A percentile compares a stretch with the other conserved stretches of the same genome.
These are phyloP conservation scores for Macrostomum cliftonense DNA, from an alignment of 2,888 invertebrate species.

Conservation along the genomic window DNA sequence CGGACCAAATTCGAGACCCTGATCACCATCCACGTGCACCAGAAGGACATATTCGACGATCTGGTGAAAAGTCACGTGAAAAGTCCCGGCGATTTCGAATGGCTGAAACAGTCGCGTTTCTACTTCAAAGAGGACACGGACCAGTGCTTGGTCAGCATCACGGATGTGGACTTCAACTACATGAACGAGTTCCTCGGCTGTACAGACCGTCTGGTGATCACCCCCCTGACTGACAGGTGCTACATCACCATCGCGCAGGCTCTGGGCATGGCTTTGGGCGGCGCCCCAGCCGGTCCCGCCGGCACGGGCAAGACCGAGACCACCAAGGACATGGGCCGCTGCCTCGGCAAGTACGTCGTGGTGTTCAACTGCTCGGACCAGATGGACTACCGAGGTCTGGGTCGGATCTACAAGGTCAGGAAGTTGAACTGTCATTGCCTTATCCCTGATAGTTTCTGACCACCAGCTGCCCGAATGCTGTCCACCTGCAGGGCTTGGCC, in stretches of 20 bases:
- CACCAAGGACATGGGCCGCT: slow-evolving; percentile 92
- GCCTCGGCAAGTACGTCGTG: slow-evolving; percentile 74
- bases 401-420: slow-evolving; percentile 64
- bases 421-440: too few relatives aligned
- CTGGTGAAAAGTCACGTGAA: slow-evolving; percentile 67
- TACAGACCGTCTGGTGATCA: slow-evolving; percentile 81
- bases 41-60: slow-evolving; percentile 86
- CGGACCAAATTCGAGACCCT: slow-evolving; percentile 83
- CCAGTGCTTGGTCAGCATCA: slow-evolving; percentile 73
- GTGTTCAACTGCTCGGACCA: slow-evolving; percentile 95
- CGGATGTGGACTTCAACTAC: slow-evolving; percentile 79
- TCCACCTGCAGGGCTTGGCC: slow-evolving; percentile 46
- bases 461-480: too few relatives aligned
- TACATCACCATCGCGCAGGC: slow-evolving; percentile 91
- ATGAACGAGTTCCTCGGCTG: slow-evolving; percentile 92
- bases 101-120: slow-evolving; percentile 86
- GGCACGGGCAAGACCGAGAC: slow-evolving; percentile 97
- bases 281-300: slow-evolving; percentile 75
- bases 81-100: slow-evolving; percentile 78
- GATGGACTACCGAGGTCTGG: slow-evolving; percentile 89
- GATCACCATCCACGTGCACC: slow-evolving; percentile 90
- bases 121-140: slow-evolving; percentile 88
- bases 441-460: too few relatives aligned
- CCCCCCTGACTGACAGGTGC: slow-evolving; percentile 88
- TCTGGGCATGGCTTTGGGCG: slow-evolving; percentile 81